Evolutionary conservation across 2,113 vertebrate genomes (phyloP), one percentile per base, ranked within the genome.

Genomic region (Progne subis): DNA sequence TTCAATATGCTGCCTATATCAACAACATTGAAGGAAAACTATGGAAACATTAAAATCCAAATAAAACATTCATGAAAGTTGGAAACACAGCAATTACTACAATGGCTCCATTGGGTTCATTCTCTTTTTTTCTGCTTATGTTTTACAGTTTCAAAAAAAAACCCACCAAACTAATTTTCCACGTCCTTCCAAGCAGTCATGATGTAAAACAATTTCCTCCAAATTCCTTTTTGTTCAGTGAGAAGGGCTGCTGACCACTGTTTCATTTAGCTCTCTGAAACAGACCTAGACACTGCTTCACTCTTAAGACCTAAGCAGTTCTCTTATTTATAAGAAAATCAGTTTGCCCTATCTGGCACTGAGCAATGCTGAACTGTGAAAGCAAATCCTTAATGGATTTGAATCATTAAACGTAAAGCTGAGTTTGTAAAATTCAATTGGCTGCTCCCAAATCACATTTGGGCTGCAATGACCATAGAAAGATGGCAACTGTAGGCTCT

Each of bases 251-350:
- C 32, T 83, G 18, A 86, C 21, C 2, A 52, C 26, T 67, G 52
- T 0, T 21, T 11, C 41, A 82, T 21, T 50, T 64, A 77, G 13
- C 32, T 78, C 18, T 31, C 53, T 3, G 4, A 72, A 86, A 39
- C 0, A 92, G 41, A 82, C 28, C 3, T 1, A 55, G 63, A 39
- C 4, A 43, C 11, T 1, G 0, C 34, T 70, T 85, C 2, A 1
- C 16, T 50, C 24, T 23, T 23, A 63, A 77, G 12, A 63, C 23
- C 69, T 67, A 31, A 74, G n/a, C 3, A 81, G 12, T 37, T 39
- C 17, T 60, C 44, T 18, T 26, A 56, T 6, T 44, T 12, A 3
- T 8, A 41, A 28, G 18, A 64, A 76, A 82, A 60, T 32, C 47
- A 52, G 12, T 34, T 74, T 81, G 23, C 29, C 68, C 82, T 39